A percentile compares a stretch with the other conserved stretches of the same genome.
These are phyloP conservation scores for Bubo bubo DNA, from an alignment of 2,113 vertebrate species.

Conservation along the genomic window DNA sequence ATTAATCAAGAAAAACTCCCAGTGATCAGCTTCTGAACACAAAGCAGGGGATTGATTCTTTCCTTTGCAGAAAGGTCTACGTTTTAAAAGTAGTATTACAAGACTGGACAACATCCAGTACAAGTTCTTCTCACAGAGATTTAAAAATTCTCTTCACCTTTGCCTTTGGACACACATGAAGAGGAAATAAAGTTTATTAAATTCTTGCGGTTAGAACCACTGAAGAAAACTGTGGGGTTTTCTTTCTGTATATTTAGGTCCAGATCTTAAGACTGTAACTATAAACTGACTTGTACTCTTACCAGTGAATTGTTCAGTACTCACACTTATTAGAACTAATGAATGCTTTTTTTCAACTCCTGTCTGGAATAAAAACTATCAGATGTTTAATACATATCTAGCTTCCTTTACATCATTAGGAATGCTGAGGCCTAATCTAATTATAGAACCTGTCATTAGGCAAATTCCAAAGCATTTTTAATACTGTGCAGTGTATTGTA, in stretches of 20 bases:
- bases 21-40: not conserved
- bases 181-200: constrained; percentile 14
- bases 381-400: not conserved
- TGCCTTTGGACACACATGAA: constrained; percentile 29
- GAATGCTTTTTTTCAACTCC: not conserved
- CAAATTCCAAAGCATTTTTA: not conserved
- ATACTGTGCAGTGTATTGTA: not conserved
- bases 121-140: not conserved
- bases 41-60: not conserved
- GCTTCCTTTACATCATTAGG: constrained; percentile 22
- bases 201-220: not conserved
- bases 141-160: constrained; percentile 25
- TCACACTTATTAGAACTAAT: constrained; percentile 8
- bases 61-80: not conserved
- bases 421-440: not conserved
- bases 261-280: not conserved
- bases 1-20: not conserved
- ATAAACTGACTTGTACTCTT: not conserved
- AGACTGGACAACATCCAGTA: not conserved
- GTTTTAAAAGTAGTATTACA: not conserved
- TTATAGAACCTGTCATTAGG: constrained; percentile 5
- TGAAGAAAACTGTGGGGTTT: not conserved
- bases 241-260: not conserved
- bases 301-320: not conserved
- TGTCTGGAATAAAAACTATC: constrained; percentile 7